Conservation (phyloP, 2,797 vertebrate species). For the Lutjanus argentimaculatus region DNA sequence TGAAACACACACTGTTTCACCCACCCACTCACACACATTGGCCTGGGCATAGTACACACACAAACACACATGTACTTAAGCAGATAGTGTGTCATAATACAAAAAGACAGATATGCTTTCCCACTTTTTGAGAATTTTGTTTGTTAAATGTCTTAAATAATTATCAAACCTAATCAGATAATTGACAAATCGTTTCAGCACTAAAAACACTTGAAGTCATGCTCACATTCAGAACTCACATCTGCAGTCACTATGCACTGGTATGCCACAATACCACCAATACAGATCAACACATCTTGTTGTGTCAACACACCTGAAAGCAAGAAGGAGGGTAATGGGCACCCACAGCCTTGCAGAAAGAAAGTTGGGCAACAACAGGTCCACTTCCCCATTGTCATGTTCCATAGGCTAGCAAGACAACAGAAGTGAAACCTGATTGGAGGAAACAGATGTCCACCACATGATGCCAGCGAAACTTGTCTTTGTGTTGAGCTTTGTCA, state of each 20-base stretch:
- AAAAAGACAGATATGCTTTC: no score
- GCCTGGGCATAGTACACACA: background rate
- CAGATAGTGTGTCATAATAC: background rate
- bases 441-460: constrained; percentile 69
- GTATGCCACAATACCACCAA: constrained; percentile 33
- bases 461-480: constrained; percentile 14
- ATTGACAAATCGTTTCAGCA: background rate
- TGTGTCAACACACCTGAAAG: constrained; percentile 59
- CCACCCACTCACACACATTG: background rate
- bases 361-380: constrained; percentile 61
- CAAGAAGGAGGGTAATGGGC: constrained; percentile 15
- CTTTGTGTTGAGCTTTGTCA: background rate
- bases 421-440: constrained; percentile 79
- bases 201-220: background rate
- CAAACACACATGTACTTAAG: background rate
- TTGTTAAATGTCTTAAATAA: background rate
- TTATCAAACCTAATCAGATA: background rate
- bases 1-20: background rate
- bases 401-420: constrained; percentile 44
- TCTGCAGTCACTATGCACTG: background rate
- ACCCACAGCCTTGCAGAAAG: constrained; percentile 35
- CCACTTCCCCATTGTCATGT: constrained; percentile 64
- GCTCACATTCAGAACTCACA: constrained; percentile 7
- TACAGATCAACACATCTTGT: constrained; percentile 2
- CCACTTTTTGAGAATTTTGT: background rate